Evolutionary conservation across 2,113 vertebrate species (phyloP).

Genomic region (Oenanthe melanoleuca): DNA sequence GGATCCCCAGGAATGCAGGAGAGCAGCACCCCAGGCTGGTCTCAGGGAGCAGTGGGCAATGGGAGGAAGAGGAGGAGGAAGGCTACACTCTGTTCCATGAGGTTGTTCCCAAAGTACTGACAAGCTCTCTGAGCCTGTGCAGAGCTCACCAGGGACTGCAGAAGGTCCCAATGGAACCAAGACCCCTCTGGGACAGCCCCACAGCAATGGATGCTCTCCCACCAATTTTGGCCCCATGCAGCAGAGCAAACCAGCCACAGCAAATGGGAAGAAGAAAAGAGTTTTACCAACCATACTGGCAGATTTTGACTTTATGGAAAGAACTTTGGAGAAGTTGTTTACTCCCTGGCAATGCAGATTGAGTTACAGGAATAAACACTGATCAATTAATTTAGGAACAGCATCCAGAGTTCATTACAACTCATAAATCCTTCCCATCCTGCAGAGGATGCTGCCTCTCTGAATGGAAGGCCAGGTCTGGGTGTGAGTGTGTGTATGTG

Average conservation of each 20-base stretch:
- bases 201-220: accelerated
- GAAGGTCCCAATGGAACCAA: background rate
- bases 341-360: background rate
- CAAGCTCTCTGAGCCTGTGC: background rate
- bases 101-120: background rate
- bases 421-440: background rate
- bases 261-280: background rate
- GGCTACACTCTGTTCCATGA: accelerated
- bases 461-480: background rate
- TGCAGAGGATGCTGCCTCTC: background rate
- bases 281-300: accelerated
- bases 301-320: background rate
- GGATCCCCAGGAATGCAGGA: background rate
- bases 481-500: background rate
- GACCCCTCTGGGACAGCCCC: background rate
- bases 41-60: accelerated
- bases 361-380: slow-evolving; percentile 11
- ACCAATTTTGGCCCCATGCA: background rate
- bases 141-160: background rate
- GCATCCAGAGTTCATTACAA: background rate
- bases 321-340: slow-evolving; percentile 35
- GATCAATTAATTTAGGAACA: slow-evolving; percentile 49
- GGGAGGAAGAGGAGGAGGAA: background rate
- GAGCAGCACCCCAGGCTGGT: background rate
- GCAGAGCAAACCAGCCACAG: accelerated